These are phyloP conservation scores for Diadophis punctatus DNA, from an alignment of 2,113 vertebrate genomes.

Conservation along the genomic window DNA sequence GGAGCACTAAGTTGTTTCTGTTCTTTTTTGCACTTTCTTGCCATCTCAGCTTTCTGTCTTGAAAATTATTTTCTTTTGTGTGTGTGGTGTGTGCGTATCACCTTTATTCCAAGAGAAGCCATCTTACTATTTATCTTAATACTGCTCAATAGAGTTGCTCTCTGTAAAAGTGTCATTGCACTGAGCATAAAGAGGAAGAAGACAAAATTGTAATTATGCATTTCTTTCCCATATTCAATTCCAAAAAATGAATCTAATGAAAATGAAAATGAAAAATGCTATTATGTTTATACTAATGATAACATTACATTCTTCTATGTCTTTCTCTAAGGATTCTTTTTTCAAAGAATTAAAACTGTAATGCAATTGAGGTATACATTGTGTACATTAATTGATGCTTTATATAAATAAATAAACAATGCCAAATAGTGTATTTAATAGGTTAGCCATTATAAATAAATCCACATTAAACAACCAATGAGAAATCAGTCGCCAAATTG, in stretches of 20 bases:
- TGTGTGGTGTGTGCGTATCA: constrained; percentile 52
- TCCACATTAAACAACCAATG: background rate
- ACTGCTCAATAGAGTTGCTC: constrained; percentile 41
- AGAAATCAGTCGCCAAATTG: constrained; percentile 13
- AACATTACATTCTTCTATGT: constrained; percentile 64
- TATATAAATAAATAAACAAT: constrained; percentile 14
- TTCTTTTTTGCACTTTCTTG: constrained; percentile 51
- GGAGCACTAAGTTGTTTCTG: constrained; percentile 33
- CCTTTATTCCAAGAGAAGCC: constrained; percentile 66
- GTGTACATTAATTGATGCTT: background rate
- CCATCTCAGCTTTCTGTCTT: constrained; percentile 60
- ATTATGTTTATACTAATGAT: constrained; percentile 37
- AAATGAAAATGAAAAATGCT: constrained; percentile 35
- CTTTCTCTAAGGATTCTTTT: constrained; percentile 56
- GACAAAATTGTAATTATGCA: constrained; percentile 48
- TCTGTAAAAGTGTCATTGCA: constrained; percentile 57
- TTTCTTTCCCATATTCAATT: constrained; percentile 41
- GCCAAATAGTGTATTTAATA: constrained; percentile 14
- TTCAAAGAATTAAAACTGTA: constrained; percentile 37
- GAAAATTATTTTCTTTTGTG: constrained; percentile 31
- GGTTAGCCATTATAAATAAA: background rate
- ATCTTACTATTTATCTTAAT: constrained; percentile 59
- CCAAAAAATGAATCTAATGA: constrained; percentile 39
- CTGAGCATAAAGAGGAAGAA: constrained; percentile 52
- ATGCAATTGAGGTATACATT: background rate